Percentiles rank a stretch among this genome's conserved stretches.
Evolutionary conservation across 2,113 vertebrate species (phyloP).

Genomic region (Oophaga pumilio): DNA sequence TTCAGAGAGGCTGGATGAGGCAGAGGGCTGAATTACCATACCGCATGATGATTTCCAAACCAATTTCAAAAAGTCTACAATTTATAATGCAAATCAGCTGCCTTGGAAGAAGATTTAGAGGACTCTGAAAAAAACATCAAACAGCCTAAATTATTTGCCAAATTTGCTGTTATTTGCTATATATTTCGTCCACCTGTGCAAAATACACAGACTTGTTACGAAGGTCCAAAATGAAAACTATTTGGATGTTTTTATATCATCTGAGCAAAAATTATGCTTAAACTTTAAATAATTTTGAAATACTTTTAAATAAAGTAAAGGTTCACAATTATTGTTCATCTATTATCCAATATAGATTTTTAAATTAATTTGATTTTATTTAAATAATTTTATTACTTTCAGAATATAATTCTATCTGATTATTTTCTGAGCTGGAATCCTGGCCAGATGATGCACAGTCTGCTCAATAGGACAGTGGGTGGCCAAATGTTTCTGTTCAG

Average conservation of each 20-base stretch:
- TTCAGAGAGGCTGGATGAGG: conserved; percentile 22
- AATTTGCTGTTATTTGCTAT: not conserved
- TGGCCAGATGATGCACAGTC: not conserved
- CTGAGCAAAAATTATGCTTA: not conserved
- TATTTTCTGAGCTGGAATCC: conserved; percentile 21
- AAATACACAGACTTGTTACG: no score
- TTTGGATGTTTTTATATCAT: not conserved
- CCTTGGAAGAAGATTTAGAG: not conserved
- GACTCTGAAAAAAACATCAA: conserved; percentile 15
- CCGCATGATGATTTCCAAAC: conserved; percentile 37
- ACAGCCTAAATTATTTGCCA: conserved; percentile 25
- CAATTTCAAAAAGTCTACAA: conserved; percentile 42
- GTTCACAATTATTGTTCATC: not conserved
- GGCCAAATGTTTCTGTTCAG: conserved; percentile 31
- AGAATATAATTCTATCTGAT: not conserved
- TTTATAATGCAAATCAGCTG: conserved; percentile 41
- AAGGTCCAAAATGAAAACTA: not conserved
- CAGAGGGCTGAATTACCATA: conserved; percentile 36
- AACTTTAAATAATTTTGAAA: no score
- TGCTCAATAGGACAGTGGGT: conserved; percentile 28
- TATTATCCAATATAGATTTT: not conserved
- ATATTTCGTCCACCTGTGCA: not conserved
- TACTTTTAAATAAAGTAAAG: no score
- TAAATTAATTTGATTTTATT: not conserved
- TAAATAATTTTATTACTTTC: not conserved